Base-by-base conservation (phyloP, 2,797 vertebrate genomes). In the Coccyzus lansbergi region DNA sequence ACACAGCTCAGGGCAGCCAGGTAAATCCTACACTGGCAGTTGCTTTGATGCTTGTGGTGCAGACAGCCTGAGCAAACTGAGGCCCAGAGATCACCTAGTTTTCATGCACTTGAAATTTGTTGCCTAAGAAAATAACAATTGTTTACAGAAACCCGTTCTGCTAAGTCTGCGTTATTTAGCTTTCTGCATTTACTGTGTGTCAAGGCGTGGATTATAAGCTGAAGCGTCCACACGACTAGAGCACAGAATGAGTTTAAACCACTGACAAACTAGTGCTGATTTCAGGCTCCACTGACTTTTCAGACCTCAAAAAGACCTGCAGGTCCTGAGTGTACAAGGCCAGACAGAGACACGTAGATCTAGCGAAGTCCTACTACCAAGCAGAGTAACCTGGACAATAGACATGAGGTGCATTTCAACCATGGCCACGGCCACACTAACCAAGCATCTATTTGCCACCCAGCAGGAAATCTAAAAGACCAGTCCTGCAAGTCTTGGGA, bases 51-150 rank as follows among this genome's bases (percentile, higher is more conserved):
- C 70, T 56, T 72, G 58, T 15, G 42, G 60, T 69, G 44, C 44
- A 69, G 63, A 83, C 9, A 69, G 51, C 21, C 51, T 4, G 29
- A 75, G 56, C 44, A 82, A 74, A 63, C 10, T 0, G 0, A 18
- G 60, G 81, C 44, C 76, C 58, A 53, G 64, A 77, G 69, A 82
- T 83, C 72, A 62, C 15, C 40, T 79, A 83, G 75, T 51, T 58
- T 52, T 76, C 25, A 7, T 3, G 51, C 24, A 85, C 74, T 69
- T 85, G 69, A 88, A 92, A 86, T 44, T 75, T 6, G 12, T 29
- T 72, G 69, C 76, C 65, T 72, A 75, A 78, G 77, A 93, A 91
- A 93, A 88, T 60, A 88, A 56, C 21, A 88, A 44, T 13, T 55
- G 69, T 88, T 90, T 90, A 62, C 1, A 0, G 83, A 88, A 92